Evolutionary conservation across 2,888 invertebrate genomes (phyloP), one percentile per base, ranked within the genome.

Genomic region (Glyphotaelius pellucidus): DNA sequence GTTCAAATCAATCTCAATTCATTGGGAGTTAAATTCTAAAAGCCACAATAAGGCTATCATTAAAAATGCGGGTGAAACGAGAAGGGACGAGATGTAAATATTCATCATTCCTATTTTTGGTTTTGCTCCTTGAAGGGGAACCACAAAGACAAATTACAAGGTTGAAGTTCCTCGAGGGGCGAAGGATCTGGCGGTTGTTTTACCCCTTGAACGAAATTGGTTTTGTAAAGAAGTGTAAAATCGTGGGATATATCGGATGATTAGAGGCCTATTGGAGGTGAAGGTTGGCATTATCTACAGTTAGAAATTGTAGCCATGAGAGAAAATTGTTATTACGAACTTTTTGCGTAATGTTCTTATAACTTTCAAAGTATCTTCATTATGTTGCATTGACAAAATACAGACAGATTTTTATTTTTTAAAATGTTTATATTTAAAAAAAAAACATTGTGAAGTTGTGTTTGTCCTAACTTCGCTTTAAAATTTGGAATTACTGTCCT

Each of bases 131-230:
- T 32, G 12, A 83, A 47, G 83, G 80, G 79, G 89, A 80, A 91
- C 89, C 89, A 89, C 92, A 92, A 92, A 92, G 92, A 92, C 91
- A 91, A 92, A 92, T 92, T 92, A 92, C 90, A 92, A 81, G 87
- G 87, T 42, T 38, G 89, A 87, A 52, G 89, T 89, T 89, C 47
- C 38, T 47, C n/a, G 88, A 15, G 14, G 30, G 32, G 85, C 19
- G 52, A 35, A 31, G 31, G 32, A 11, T 19, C 84, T 84, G 52
- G 88, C 19, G 88, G 88, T 67, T 67, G 31, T 79, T 80, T 42
- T 19, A 38, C 38, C 80, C 67, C 89, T 11, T 80, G 80, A 31
- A 19, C 52, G 52, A 67, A 80, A 89, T 25, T 80, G 79, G 89
- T 42, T 89, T 67, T 38, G 15, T 38, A 89, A 67, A 42, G 90